Conservation (phyloP, 2,113 vertebrate genomes). For the Ibidorhyncha struthersii region DNA sequence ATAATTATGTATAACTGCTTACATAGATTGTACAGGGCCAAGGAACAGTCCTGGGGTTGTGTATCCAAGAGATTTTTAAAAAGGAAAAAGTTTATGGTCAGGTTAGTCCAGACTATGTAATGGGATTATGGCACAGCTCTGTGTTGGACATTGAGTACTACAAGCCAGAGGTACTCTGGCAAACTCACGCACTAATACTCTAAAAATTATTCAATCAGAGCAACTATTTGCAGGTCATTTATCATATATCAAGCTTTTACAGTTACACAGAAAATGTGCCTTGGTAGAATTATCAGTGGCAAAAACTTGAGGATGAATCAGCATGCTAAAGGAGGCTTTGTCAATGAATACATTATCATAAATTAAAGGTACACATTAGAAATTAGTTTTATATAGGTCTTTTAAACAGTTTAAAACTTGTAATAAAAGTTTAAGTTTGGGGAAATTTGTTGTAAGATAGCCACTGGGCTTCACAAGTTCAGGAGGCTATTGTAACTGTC, state of each 20-base stretch:
- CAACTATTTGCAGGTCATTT: not conserved
- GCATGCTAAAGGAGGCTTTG: not conserved
- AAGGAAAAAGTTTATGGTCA: not conserved
- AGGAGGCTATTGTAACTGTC: rapidly evolving
- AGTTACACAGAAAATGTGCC: not conserved
- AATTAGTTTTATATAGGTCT: not conserved
- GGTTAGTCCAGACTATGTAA: not conserved
- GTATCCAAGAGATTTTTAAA: not conserved
- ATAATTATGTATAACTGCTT: not conserved
- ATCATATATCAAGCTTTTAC: no score
- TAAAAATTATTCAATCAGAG: not conserved
- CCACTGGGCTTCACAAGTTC: not conserved
- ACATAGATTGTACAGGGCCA: not conserved
- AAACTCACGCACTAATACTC: rapidly evolving
- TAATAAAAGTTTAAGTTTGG: not conserved
- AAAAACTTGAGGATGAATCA: not conserved
- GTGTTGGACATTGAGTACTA: not conserved
- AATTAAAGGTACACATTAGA: not conserved
- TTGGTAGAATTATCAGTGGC: no score
- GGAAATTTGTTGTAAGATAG: not conserved
- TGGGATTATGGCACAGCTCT: not conserved
- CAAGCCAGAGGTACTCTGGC: not conserved
- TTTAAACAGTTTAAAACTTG: not conserved
- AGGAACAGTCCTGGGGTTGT: not conserved
- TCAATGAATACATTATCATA: not conserved